Evolutionary conservation across 1,140 invertebrate species (phyloP).

Genomic region (Mizuhopecten yessoensis): DNA sequence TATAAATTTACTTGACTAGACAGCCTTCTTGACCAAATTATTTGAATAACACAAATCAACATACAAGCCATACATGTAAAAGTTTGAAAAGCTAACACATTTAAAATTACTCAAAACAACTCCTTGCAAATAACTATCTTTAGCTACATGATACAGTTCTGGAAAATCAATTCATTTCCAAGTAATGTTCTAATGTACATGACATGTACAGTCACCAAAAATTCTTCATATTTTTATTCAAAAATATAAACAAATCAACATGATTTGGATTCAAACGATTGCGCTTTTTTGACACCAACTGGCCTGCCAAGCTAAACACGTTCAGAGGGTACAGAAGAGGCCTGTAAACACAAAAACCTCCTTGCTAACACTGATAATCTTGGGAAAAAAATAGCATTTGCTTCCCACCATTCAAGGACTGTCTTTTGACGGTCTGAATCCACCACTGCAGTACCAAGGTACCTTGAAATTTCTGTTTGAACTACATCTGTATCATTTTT

Average conservation of each 20-base stretch:
- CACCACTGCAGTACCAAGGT: neutral
- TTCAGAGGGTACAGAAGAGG: constrained; percentile 46
- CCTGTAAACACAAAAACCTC: neutral
- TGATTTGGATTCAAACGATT: constrained; percentile 41
- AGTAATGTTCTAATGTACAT: too few species aligned
- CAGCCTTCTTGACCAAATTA: too few species aligned
- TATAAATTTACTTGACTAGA: too few species aligned
- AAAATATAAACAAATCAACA: constrained; percentile 51
- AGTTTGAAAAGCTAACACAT: neutral
- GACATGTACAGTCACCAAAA: neutral
- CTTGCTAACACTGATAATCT: neutral
- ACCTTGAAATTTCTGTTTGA: constrained; percentile 46
- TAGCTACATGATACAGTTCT: too few species aligned
- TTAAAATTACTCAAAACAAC: too few species aligned
- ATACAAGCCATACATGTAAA: too few species aligned
- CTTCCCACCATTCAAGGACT: constrained; percentile 40
- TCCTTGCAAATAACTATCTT: too few species aligned
- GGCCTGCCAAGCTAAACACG: constrained; percentile 45
- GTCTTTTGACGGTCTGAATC: neutral
- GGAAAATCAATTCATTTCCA: too few species aligned
- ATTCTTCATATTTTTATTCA: constrained; percentile 53
- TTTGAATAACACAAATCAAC: too few species aligned
- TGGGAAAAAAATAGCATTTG: neutral
- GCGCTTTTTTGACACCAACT: constrained; percentile 52
- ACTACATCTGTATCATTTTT: neutral